Evolutionary conservation across 1,140 invertebrate genomes (phyloP).

Genomic region (Tribolium castaneum): DNA sequence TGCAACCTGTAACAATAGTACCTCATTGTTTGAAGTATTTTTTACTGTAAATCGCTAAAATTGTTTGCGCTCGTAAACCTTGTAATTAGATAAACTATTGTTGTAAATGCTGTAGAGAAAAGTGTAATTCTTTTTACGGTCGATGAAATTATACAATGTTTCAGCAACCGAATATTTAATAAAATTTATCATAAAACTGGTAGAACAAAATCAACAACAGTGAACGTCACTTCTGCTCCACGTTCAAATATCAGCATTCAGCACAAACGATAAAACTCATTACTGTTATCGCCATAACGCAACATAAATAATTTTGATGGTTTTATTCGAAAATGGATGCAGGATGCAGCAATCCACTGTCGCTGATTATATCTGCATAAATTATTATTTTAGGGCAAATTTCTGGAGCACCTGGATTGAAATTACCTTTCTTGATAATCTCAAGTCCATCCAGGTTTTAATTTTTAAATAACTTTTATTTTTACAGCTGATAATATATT

Average conservation of each 20-base stretch:
- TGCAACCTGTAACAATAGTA: too few relatives aligned
- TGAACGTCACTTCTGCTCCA: slow-evolving; percentile 33
- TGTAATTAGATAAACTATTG: too few relatives aligned
- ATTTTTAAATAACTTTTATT: too few relatives aligned
- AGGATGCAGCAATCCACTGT: slow-evolving; percentile 44
- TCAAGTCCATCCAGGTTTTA: too few relatives aligned
- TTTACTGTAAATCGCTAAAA: too few relatives aligned
- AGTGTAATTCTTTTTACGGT: too few relatives aligned
- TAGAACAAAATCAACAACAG: slow-evolving; percentile 36
- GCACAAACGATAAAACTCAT: slow-evolving; percentile 56
- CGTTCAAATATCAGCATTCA: slow-evolving; percentile 48
- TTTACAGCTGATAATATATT: too few relatives aligned
- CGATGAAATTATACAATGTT: slow-evolving; percentile 13
- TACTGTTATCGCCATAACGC: slow-evolving; percentile 55
- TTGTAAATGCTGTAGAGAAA: too few relatives aligned
- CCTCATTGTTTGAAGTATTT: too few relatives aligned
- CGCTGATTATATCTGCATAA: slow-evolving; percentile 47
- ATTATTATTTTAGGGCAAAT: slow-evolving; percentile 3
- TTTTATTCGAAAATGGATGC: slow-evolving; percentile 52
- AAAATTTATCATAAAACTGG: neutral
- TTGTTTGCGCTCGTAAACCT: too few relatives aligned
- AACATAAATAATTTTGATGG: slow-evolving; percentile 58
- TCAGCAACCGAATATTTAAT: neutral
- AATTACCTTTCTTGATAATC: too few relatives aligned
- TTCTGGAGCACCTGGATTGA: too few relatives aligned